Evolutionary conservation across 2,888 invertebrate genomes (phyloP), one percentile per base, ranked within the genome.

Genomic region (Cheilosia pagana): DNA sequence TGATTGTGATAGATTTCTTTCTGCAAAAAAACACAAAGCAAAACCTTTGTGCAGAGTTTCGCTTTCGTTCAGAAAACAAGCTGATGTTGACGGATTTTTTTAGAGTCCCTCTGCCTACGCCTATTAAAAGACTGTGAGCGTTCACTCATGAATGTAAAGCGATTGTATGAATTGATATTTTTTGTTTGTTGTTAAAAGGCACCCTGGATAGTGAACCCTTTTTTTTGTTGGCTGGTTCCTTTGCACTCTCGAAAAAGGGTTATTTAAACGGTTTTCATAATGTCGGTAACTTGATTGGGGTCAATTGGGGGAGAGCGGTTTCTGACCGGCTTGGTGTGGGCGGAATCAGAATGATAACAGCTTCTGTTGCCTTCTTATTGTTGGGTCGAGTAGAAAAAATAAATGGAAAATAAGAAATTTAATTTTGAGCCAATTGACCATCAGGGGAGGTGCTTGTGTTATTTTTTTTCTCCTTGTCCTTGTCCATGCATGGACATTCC

Each of bases 221-320:
- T 50, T 60, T 45, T 68, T 48, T 50, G n/a, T 50, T 28, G 1
- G n/a, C 39, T 63, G 2, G 70, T 8, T 39, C 43, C 16, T 45
- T 55, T 63, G 62, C 55, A 81, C 31, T 67, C 31, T 67, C 31
- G 28, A 68, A 63, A 83, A 83, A 75, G 78, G 68, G 78, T 74
- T 78, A 28, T 63, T 50, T 63, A 83, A 74, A 78, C 57, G 63
- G 68, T 78, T 83, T 63, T 43, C 57, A 70, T 39, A 82, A 72
- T 76, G 55, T 78, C 28, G 59, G 76, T 76, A 53, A 25, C 70
- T 53, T 81, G 81, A 81, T 81, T 83, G 82, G 78, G 82, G 82
- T 83, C 68, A 83, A 74, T 74, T 78, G 63, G 45, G 60, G 35
- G 23, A 5, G 53, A 67, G 53, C 45, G 60, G 59, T 43, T 57